Evolutionary conservation across 2,113 vertebrate genomes (phyloP), one percentile per base, ranked within the genome.

Genomic region (Bambusicola thoracicus): DNA sequence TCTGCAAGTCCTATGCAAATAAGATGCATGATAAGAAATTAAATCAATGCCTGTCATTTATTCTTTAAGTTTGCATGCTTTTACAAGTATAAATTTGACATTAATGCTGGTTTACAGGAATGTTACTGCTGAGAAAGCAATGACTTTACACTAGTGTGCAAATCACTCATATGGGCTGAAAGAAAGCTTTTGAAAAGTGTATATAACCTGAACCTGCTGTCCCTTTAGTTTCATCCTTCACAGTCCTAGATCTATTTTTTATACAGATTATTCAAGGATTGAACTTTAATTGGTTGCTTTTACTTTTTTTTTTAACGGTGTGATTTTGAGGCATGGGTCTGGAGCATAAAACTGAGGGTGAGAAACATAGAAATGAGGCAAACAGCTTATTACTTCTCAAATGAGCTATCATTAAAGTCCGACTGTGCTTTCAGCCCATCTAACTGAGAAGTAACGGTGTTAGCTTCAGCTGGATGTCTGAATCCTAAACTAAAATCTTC

Each of bases 11-110:
- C 29, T 48, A 87, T 87, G 91, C 69, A 93, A 96, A 96, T 92
- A 82, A 82, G 44, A 93, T 85, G 66, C 40, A 68, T 68, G 62
- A 55, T 40, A 87, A 92, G 78, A 87, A 94, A 91, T 90, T 81
- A 84, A 85, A 95, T 95, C 90, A 91, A 87, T 89, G 18, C n/a
- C 62, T 79, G 69, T 61, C 92, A 89, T 56, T 92, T 96, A 58
- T 51, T 66, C 56, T 90, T 94, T 89, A 63, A 84, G 81, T 81
- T 63, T 92, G n/a, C 53, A 38, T 81, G 59, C 12, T 82, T 87
- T 89, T 74, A 87, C 41, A 41, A 82, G 41, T 79, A 53, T 85
- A 69, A 89, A 85, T 67, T 93, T 76, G 74, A 87, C 87, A 79
- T 89, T 89, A 93, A 93, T 81, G 74, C 32, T 34, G 53, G 78